These are phyloP conservation scores for Rhingia campestris DNA, from an alignment of 2,888 invertebrate genomes.

Conservation along the genomic window DNA sequence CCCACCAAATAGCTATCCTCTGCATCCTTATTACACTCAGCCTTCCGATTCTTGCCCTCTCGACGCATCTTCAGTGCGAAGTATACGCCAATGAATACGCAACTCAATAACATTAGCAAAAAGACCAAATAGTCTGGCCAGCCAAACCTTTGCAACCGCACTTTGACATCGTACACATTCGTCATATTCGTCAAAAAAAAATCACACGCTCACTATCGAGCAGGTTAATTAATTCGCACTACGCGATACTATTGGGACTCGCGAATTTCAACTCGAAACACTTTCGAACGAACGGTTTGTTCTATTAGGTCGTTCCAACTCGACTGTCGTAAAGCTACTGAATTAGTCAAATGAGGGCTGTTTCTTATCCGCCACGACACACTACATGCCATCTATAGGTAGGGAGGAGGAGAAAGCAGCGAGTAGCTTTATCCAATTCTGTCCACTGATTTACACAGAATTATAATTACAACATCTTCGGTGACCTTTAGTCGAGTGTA, in stretches of 20 bases:
- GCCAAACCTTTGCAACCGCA: constrained; percentile 86
- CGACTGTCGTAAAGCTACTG: constrained; percentile 75
- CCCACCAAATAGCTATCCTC: constrained; percentile 87
- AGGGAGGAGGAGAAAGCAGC: constrained; percentile 14
- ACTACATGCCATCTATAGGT: neutral
- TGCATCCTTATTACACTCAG: constrained; percentile 79
- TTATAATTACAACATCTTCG: constrained; percentile 38
- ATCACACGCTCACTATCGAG: neutral
- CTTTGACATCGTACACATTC: constrained; percentile 81
- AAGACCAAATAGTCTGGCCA: constrained; percentile 91
- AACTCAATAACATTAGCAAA: constrained; percentile 88
- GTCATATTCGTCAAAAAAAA: constrained; percentile 72
- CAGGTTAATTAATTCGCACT: neutral
- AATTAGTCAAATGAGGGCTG: constrained; percentile 74
- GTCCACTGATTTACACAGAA: constrained; percentile 22
- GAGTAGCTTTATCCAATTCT: neutral
- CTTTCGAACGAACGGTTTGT: constrained; percentile 5
- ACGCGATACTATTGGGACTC: too few species aligned
- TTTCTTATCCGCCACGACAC: constrained; percentile 74
- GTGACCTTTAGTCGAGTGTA: constrained; percentile 21
- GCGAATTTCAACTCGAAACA: neutral
- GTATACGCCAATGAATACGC: constrained; percentile 91
- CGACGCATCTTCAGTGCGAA: constrained; percentile 88
- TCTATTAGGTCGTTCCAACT: constrained; percentile 40
- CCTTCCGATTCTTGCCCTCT: constrained; percentile 81